Evolutionary conservation across 1,140 invertebrate genomes (phyloP), one percentile per base, ranked within the genome.

Genomic region (Bombus consobrinus): DNA sequence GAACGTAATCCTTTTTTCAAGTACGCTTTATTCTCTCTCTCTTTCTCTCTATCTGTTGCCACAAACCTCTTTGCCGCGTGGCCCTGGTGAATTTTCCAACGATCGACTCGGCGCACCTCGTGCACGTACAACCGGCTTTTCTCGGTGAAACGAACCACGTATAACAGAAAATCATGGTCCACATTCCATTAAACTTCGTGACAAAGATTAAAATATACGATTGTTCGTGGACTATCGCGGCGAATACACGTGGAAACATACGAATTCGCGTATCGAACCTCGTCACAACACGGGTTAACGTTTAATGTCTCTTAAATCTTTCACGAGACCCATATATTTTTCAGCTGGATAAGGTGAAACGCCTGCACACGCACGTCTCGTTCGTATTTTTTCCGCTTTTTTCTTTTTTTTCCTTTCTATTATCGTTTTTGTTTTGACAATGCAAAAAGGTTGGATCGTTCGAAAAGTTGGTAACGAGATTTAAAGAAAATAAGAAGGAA

Each of bases 1-100:
- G 75, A 71, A 84, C 82, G 82, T 79, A 79, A 84, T 84, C 53
- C 83, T 79, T 84, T 84, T 84, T 80, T 84, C 83, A 79, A 62
- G 76, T 72, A 47, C 28, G 32, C 68, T 81, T 83, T 25, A 4
- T 22, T 57, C 32, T 39, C 37, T 1, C 28, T 28, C 73, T 71
- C 83, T 28, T 47, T 66, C 66, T 64, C 34, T 66, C 15, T 39
- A 18, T 25, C 10, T n/a, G 59, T 62, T 62, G 59, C 28, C 59
- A 53, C 47, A 22, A 53, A 53, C 28, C 28, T 62, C 28, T 62
- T n/a, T 5, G 3, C 59, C 59, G 59, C 28, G 59, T n/a, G 28
- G 59, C 28, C 10, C 59, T n/a, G 59, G 0, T n/a, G n/a, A 57
- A 68, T 75, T 81, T 81, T 62, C 47, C n/a, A 68, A 34, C 59